Evolutionary conservation across 2,888 invertebrate genomes (phyloP).

Genomic region (Caenorhabditis parvicauda): DNA sequence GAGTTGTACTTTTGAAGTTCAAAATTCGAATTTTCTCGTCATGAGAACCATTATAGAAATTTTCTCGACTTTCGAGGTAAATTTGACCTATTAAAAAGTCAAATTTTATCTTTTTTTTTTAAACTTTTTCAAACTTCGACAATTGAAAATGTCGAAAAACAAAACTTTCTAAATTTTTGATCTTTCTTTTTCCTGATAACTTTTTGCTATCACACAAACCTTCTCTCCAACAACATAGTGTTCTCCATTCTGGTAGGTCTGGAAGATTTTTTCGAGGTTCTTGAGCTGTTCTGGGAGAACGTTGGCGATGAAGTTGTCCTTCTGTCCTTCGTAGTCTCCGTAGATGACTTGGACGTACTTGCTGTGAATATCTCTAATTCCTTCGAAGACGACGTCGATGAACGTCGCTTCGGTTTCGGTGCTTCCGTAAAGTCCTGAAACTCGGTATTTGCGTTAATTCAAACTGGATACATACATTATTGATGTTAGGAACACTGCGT

Average conservation of each 20-base stretch:
- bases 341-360: constrained; percentile 47
- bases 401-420: constrained; percentile 37
- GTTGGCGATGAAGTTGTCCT: constrained; percentile 36
- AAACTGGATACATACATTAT: too few species aligned
- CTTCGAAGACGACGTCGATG: constrained; percentile 46
- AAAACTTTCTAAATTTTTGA: too few species aligned
- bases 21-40: too few species aligned
- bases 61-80: too few species aligned
- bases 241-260: constrained; percentile 39
- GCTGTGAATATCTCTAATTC: constrained; percentile 37
- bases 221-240: constrained; percentile 41
- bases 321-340: constrained; percentile 32
- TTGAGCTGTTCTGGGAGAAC: constrained; percentile 31
- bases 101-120: background rate
- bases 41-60: too few species aligned
- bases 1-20: too few species aligned
- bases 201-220: too few species aligned
- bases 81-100: too few species aligned
- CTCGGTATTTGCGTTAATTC: too few species aligned
- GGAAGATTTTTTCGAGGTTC: constrained; percentile 39
- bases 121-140: background rate
- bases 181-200: too few species aligned
- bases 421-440: constrained; percentile 39
- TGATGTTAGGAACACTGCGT: background rate
- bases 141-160: too few species aligned